These are phyloP conservation scores for Coecobrya sp. DNA, from an alignment of 2,888 invertebrate species.

Conservation along the genomic window DNA sequence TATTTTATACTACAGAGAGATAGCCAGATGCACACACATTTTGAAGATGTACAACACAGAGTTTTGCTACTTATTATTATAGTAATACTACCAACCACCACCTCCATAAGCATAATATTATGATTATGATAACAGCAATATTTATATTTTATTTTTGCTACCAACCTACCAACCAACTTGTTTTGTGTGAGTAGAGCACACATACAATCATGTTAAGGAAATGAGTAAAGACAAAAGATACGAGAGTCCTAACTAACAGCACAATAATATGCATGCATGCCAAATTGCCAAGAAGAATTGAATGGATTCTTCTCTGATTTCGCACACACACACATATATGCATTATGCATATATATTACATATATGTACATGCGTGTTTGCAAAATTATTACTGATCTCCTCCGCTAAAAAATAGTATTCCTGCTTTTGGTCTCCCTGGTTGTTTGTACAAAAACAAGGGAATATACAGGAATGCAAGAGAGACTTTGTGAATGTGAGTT, in stretches of 20 bases:
- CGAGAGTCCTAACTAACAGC: background rate
- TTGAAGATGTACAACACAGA: too few species aligned
- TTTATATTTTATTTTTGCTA: background rate
- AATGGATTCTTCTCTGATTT: background rate
- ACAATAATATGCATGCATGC: background rate
- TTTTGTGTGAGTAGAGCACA: background rate
- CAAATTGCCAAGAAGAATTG: conserved; percentile 27
- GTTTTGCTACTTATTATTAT: too few species aligned
- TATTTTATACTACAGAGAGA: too few species aligned
- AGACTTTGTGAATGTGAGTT: too few species aligned
- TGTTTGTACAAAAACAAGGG: background rate
- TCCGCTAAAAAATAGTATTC: too few species aligned
- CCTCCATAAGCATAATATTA: background rate
- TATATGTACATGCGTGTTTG: background rate
- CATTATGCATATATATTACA: background rate
- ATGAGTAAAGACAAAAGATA: background rate
- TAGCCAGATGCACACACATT: too few species aligned
- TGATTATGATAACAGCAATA: background rate
- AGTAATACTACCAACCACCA: too few species aligned
- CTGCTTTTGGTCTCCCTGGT: background rate
- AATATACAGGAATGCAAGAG: too few species aligned
- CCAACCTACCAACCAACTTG: background rate
- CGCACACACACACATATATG: background rate
- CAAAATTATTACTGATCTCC: background rate
- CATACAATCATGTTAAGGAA: background rate